Evolutionary conservation across 2,888 invertebrate genomes (phyloP), one percentile per base, ranked within the genome.

Genomic region (Athrips mouffetella): DNA sequence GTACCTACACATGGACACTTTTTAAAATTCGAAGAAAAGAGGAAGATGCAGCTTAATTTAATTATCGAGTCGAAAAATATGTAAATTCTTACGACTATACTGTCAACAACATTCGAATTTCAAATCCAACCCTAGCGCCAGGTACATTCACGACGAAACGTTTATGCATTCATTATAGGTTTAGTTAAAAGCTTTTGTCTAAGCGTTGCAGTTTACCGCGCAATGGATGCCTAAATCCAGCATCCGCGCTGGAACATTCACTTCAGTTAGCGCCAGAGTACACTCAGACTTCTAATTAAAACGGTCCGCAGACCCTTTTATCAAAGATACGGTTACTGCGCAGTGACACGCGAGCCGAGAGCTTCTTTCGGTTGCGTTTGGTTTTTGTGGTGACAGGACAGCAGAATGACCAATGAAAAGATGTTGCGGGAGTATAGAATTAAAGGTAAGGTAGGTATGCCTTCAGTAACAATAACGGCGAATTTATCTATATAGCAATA

Each of bases 301-400:
- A 85, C 85, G 80, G 84, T 79, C 75, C 81, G 74, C 67, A 80
- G 74, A 75, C 80, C 80, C 76, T 82, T 79, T 84, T 83, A 83
- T 84, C 69, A 80, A 73, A 81, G 83, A 83, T 80, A 81, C 74
- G 76, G 74, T 76, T 77, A 85, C 79, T 72, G 77, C 71, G 59
- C 59, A 67, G 68, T 71, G 81, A 84, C 86, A 86, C 80, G 87
- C 87, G 71, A 86, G 63, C 76, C 70, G 69, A 76, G 73, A 72
- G 67, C 69, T 63, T 60, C 62, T 59, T 60, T 65, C 63, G 65
- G 62, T 46, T 45, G 55, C 44, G 49, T 52, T 64, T 65, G 64
- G 54, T 53, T 45, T 47, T 21, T 35, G 52, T 53, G 11, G 23
- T 23, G 23, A 2, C 8, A 39, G 8, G 11, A 23, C 4, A 11